A percentile compares a stretch with the other conserved stretches of the same genome.
phyloP scores from a whole-genome alignment of 1,140 invertebrate genomes.

The Drosophila burlai region DNA sequence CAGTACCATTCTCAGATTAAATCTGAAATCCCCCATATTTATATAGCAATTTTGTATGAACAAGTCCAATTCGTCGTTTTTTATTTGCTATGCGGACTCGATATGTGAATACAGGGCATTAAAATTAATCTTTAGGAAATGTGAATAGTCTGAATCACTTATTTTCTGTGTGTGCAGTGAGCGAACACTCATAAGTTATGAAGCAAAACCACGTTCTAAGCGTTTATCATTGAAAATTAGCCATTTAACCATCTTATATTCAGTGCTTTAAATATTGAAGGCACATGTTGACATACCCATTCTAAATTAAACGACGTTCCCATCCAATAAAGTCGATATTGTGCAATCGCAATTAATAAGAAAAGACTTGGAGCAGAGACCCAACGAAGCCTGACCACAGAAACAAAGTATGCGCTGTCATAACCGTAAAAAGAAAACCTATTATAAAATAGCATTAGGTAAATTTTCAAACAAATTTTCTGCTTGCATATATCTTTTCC shows the following conservation, averaged over 20 bases:
- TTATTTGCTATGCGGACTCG: not conserved
- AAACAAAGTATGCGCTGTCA: conserved; percentile 44
- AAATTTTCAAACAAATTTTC: conserved; percentile 65
- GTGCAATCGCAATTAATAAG: conserved; percentile 52
- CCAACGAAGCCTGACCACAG: conserved; percentile 62
- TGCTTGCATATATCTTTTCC: conserved; percentile 23
- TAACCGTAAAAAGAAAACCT: conserved; percentile 68
- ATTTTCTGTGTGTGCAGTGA: not conserved
- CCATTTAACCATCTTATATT: not conserved
- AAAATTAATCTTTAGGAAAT: not conserved
- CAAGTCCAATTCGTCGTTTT: conserved; percentile 2
- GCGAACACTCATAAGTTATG: not conserved
- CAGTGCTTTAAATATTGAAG: not conserved
- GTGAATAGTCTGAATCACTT: not conserved
- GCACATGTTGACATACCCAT: not conserved
- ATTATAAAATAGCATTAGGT: conserved; percentile 77
- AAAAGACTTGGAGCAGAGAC: conserved; percentile 25
- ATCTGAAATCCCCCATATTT: conserved; percentile 6
- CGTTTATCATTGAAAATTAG: no score
- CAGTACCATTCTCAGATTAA: conserved; percentile 36
- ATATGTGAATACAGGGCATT: not conserved
- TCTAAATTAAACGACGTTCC: not conserved
- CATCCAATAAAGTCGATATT: conserved; percentile 16
- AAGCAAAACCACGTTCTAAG: no score
- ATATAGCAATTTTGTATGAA: conserved; percentile 29